Conservation (phyloP, 1,140 invertebrate genomes). For the Solenopsis invicta region DNA sequence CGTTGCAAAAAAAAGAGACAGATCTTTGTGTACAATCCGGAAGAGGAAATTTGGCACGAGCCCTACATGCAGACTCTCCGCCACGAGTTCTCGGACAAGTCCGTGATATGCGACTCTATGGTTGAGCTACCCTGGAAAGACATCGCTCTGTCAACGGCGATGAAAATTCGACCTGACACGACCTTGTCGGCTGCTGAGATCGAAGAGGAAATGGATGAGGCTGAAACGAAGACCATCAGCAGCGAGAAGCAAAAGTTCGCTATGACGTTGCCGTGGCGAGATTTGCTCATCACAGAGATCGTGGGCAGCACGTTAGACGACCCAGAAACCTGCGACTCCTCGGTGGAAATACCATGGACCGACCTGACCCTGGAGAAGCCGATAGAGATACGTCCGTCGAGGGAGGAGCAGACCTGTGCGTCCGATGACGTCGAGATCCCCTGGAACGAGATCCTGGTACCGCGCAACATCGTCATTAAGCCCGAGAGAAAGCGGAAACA, state of each 20-base stretch:
- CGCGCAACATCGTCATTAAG: slow-evolving; percentile 76
- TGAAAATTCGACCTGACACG: slow-evolving; percentile 71
- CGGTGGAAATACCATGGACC: slow-evolving; percentile 79
- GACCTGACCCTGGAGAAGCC: slow-evolving; percentile 74
- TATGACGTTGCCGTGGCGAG: slow-evolving; percentile 79
- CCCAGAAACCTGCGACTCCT: slow-evolving; percentile 71
- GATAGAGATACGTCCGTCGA: slow-evolving; percentile 66
- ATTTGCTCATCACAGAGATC: slow-evolving; percentile 74
- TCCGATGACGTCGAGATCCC: slow-evolving; percentile 80
- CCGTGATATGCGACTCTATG: slow-evolving; percentile 76
- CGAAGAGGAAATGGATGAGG: not conserved
- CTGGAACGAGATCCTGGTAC: slow-evolving; percentile 80
- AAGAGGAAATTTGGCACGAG: slow-evolving; percentile 77
- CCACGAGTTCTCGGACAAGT: slow-evolving; percentile 74
- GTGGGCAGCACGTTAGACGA: slow-evolving; percentile 25
- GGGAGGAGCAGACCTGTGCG: slow-evolving; percentile 54
- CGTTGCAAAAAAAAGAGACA: slow-evolving; percentile 73
- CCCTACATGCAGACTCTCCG: slow-evolving; percentile 76
- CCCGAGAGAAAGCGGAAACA: slow-evolving; percentile 69
- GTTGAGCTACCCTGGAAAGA: slow-evolving; percentile 82
- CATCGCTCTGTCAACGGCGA: slow-evolving; percentile 71
- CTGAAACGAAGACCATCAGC: not conserved
- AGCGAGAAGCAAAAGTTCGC: slow-evolving; percentile 61
- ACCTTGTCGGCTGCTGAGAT: not conserved
- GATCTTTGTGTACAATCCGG: slow-evolving; percentile 72